phyloP scores from a whole-genome alignment of 2,797 vertebrate species.

The Novumbra hubbsi region DNA sequence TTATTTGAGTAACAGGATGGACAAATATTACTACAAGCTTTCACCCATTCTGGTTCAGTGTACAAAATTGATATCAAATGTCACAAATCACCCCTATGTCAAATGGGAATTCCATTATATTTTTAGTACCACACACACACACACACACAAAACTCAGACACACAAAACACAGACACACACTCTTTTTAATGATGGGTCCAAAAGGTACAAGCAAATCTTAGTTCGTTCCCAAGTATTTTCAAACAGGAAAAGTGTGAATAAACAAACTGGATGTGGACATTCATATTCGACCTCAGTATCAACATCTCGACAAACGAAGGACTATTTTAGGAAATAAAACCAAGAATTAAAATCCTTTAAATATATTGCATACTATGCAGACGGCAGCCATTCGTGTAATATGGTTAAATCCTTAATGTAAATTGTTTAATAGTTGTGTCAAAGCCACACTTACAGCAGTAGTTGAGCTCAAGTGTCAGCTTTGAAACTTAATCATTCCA shows the following conservation, averaged over 20 bases:
- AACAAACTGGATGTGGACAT: constrained; percentile 42
- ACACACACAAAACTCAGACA: constrained; percentile 27
- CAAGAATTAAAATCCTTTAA: background rate
- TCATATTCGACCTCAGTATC: constrained; percentile 25
- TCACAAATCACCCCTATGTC: background rate
- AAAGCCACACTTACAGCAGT: constrained; percentile 14
- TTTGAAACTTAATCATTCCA: constrained; percentile 12
- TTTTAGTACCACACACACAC: constrained; percentile 2
- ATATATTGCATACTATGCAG: background rate
- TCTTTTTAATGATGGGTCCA: constrained; percentile 44
- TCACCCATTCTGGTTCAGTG: background rate
- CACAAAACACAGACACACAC: constrained; percentile 27
- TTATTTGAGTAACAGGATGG: background rate
- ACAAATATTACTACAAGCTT: background rate
- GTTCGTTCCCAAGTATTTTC: constrained; percentile 59
- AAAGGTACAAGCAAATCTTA: constrained; percentile 61
- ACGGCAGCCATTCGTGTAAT: constrained; percentile 15
- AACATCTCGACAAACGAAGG: background rate
- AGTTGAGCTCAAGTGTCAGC: constrained; percentile 23
- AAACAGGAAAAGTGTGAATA: constrained; percentile 61
- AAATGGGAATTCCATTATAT: constrained; percentile 5
- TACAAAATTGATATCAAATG: background rate
- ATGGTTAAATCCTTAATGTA: constrained; percentile 42
- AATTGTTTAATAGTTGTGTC: constrained; percentile 49
- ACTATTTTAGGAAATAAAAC: background rate